Evolutionary conservation across 2,888 invertebrate genomes (phyloP).

Genomic region (Pyrgus malvae): DNA sequence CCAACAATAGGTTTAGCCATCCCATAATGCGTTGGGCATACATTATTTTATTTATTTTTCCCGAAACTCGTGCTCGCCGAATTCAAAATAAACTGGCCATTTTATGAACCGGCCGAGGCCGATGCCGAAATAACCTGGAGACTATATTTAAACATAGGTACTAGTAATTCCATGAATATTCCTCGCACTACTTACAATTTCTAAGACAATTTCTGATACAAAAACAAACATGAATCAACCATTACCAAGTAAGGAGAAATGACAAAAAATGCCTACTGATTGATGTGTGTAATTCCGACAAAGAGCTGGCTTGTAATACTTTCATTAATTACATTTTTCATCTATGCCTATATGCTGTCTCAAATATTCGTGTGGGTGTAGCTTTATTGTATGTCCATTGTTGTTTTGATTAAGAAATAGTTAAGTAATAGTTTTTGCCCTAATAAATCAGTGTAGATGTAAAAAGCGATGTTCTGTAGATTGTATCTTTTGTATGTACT

Average conservation of each 20-base stretch:
- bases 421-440: too few relatives aligned
- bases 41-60: conserved; percentile 54
- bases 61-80: conserved; percentile 53
- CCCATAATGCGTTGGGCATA: conserved; percentile 34
- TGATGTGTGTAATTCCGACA: not conserved
- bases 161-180: conserved; percentile 31
- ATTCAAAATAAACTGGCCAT: conserved; percentile 66
- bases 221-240: conserved; percentile 14
- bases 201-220: conserved; percentile 13
- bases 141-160: conserved; percentile 36
- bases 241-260: not conserved
- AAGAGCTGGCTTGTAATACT: not conserved
- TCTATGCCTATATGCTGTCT: conserved; percentile 1
- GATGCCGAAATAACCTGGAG: conserved; percentile 47
- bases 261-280: conserved; percentile 11
- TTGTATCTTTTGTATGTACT: too few relatives aligned
- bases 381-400: too few relatives aligned
- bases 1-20: conserved; percentile 38
- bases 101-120: conserved; percentile 64
- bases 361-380: not conserved
- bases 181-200: conserved; percentile 10
- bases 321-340: not conserved
- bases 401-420: too few relatives aligned
- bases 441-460: too few relatives aligned
- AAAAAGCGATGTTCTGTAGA: too few relatives aligned